A percentile compares a stretch with the other conserved stretches of the same genome.
phyloP scores from a whole-genome alignment of 2,113 vertebrate genomes.

The Rhinopomastus cyanomelas region DNA sequence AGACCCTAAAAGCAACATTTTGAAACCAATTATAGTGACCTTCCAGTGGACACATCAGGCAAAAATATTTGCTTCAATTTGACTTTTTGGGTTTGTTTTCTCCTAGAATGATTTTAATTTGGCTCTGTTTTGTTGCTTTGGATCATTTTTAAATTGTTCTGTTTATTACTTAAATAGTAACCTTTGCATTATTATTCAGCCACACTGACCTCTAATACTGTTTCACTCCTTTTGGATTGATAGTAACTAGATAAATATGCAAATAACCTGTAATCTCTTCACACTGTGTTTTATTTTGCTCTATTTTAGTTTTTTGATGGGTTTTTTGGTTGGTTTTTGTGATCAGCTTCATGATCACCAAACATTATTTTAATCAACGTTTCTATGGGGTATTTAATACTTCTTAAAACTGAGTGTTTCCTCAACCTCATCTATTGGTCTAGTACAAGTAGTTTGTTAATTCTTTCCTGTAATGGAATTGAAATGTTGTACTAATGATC shows the following conservation, averaged over 20 bases:
- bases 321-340: background rate
- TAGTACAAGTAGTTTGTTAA: background rate
- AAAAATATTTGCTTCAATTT: conserved; percentile 20
- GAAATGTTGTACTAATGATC: background rate
- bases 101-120: conserved; percentile 35
- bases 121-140: conserved; percentile 1
- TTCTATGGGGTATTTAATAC: background rate
- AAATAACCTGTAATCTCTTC: background rate
- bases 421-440: background rate
- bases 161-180: background rate
- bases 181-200: conserved; percentile 29
- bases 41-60: background rate
- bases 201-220: conserved; percentile 1
- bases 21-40: background rate
- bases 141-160: background rate
- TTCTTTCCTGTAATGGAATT: background rate
- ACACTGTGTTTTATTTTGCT: background rate
- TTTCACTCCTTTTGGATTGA: background rate
- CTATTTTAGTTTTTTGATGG: background rate
- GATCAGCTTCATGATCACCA: background rate
- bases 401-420: background rate
- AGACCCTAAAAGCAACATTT: background rate
- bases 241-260: conserved; percentile 37
- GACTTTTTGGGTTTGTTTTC: background rate
- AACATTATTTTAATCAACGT: background rate